These are phyloP conservation scores for Oegoconia quadripuncta DNA, from an alignment of 2,888 invertebrate species.

Conservation along the genomic window DNA sequence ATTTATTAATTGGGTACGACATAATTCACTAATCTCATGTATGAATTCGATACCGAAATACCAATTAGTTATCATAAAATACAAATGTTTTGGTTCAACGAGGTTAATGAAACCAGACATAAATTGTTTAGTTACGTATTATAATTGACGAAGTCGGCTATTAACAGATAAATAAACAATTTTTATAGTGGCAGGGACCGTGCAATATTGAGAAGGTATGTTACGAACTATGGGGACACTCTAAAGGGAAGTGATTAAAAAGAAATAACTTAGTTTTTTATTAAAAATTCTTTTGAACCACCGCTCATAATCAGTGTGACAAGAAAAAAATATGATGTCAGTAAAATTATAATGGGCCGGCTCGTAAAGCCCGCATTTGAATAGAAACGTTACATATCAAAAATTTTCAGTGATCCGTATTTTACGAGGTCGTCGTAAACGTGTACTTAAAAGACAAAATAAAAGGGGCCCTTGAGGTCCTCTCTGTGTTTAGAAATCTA, in stretches of 20 bases:
- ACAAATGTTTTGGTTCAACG: no score
- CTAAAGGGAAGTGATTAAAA: conserved; percentile 74
- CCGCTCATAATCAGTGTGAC: conserved; percentile 65
- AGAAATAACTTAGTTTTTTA: conserved; percentile 65
- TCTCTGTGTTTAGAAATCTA: conserved; percentile 58
- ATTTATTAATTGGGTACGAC: no score
- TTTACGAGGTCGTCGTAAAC: conserved; percentile 77
- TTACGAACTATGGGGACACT: conserved; percentile 20
- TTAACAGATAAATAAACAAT: conserved; percentile 34
- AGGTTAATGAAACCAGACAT: no score
- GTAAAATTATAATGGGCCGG: conserved; percentile 73
- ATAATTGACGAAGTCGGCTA: no score
- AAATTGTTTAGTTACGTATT: no score
- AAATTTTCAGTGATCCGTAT: conserved; percentile 78
- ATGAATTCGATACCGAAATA: no score
- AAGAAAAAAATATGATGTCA: conserved; percentile 68
- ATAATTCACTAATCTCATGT: no score
- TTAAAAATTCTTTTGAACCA: conserved; percentile 63
- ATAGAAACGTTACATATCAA: conserved; percentile 79
- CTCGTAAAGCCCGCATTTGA: conserved; percentile 74
- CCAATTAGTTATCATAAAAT: no score
- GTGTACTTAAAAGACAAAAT: conserved; percentile 71
- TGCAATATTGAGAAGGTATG: conserved; percentile 53
- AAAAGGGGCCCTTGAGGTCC: conserved; percentile 54
- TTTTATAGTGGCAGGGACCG: conserved; percentile 45